Evolutionary conservation across 2,888 invertebrate species (phyloP), one percentile per base, ranked within the genome.

Genomic region (Ormia ochracea): DNA sequence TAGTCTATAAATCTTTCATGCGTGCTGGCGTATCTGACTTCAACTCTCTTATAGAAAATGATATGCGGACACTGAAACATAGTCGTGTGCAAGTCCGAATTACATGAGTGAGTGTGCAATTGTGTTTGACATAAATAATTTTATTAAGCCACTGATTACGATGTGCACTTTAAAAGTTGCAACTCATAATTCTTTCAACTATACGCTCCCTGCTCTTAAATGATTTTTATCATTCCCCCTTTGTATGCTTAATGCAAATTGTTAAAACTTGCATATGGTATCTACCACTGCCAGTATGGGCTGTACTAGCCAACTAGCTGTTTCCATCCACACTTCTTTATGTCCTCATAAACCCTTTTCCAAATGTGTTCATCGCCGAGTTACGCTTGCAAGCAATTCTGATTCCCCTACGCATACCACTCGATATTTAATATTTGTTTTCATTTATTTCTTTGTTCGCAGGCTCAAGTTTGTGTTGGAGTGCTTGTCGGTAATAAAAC

Each of bases 121-220:
- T 70, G 76, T 31, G 50, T 77, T 70, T 70, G 76, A 70, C 76
- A 77, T 63, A 56, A 70, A 70, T 77, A 70, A 70, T 65, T 70
- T 70, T 69, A 77, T 77, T 77, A 77, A 77, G 65, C 41, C 76
- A 77, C 58, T 76, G 56, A 63, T 69, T 76, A 23, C n/a, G 59
- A 59, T 59, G 26, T 26, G 43, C 58, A 75, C 56, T 70, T 36
- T 56, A 17, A 45, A 74, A 59, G 65, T 50, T 36, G 14, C 48
- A 17, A 14, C 68, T 66, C 17, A 19, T 52, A 17, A 36, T 31
- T 36, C 26, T 52, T n/a, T 0, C 61, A 3, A 0, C n/a, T n/a
- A n/a, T n/a, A n/a, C 31, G n/a, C 19, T n/a, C 41, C 6, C 38
- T 14, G 5, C 21, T 14, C 28, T 14, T 10, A 1, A 28, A 19